Percentiles rank a stretch among this genome's conserved stretches.
phyloP scores from a whole-genome alignment of 2,888 invertebrate species.

The Mylabris sibirica region DNA sequence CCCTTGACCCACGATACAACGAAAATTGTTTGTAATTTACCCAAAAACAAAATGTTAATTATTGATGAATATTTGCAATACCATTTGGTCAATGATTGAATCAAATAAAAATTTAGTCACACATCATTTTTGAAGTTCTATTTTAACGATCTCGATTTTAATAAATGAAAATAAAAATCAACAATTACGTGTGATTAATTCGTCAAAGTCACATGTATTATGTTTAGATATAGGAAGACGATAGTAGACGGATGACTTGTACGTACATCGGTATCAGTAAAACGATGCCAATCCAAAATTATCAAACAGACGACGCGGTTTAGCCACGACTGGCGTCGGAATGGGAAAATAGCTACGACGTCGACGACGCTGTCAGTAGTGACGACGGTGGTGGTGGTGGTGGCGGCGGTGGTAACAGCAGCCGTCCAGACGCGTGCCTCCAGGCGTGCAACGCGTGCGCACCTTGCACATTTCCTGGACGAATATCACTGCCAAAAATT shows the following conservation, averaged over 20 bases:
- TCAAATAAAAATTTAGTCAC: neutral
- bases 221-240: conserved; percentile 1
- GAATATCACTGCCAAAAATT: conserved; percentile 29
- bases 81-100: neutral
- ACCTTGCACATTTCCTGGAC: conserved; percentile 64
- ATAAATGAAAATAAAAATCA: neutral
- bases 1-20: neutral
- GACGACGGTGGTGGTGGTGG: conserved; percentile 31
- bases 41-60: neutral
- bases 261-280: conserved; percentile 30
- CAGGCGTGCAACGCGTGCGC: conserved; percentile 63
- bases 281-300: conserved; percentile 45
- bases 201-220: neutral
- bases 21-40: neutral
- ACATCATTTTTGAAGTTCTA: neutral
- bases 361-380: conserved; percentile 42
- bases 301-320: conserved; percentile 53
- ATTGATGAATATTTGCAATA: neutral
- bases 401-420: conserved; percentile 49
- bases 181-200: neutral
- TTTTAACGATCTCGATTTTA: neutral
- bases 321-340: conserved; percentile 57
- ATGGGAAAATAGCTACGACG: conserved; percentile 33
- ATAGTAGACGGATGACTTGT: neutral
- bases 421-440: conserved; percentile 62